A percentile compares a stretch with the other conserved stretches of the same genome.
These are phyloP conservation scores for Rhadinocentrus ornatus DNA, from an alignment of 2,797 vertebrate species.

Conservation along the genomic window DNA sequence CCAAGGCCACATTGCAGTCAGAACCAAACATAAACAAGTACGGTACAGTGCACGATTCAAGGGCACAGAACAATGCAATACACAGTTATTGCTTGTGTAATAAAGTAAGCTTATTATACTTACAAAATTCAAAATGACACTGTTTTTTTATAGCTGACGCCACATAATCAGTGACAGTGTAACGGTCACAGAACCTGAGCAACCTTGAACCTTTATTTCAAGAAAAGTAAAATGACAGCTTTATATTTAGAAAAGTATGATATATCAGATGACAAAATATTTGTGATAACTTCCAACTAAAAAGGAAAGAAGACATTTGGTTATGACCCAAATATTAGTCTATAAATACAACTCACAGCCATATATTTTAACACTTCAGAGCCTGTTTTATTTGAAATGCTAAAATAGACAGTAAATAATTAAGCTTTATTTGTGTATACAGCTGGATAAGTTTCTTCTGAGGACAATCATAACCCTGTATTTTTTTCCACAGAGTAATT, in stretches of 20 bases:
- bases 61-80: no score
- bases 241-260: background rate
- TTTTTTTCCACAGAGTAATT: conserved; percentile 50
- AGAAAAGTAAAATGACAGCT: background rate
- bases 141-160: no score
- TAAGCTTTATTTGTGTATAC: conserved; percentile 46
- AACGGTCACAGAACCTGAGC: no score
- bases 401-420: conserved; percentile 33
- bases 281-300: background rate
- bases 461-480: conserved; percentile 45
- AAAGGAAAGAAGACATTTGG: background rate
- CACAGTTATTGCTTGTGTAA: no score
- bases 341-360: conserved; percentile 1
- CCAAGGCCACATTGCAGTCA: background rate
- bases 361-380: conserved; percentile 8
- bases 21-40: background rate
- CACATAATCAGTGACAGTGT: no score
- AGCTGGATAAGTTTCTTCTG: conserved; percentile 58
- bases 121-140: no score
- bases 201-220: background rate
- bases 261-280: background rate
- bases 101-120: no score
- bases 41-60: no score
- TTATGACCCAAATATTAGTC: background rate
- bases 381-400: conserved; percentile 26